Conservation (phyloP, 2,888 invertebrate species). For the Drosophila demipolita region DNA sequence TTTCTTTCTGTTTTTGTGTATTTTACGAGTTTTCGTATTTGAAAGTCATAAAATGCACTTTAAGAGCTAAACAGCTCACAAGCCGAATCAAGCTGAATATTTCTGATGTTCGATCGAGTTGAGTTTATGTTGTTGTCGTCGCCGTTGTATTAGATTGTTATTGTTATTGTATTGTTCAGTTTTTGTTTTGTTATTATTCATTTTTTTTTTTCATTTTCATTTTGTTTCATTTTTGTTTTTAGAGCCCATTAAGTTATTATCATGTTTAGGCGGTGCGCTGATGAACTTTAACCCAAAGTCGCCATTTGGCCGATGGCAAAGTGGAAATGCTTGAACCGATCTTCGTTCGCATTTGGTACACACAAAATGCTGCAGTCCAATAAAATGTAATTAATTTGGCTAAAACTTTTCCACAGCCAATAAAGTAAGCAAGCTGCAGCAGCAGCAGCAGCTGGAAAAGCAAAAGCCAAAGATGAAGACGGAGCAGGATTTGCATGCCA, state of each 20-base stretch:
- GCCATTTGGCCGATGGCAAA: conserved; percentile 4
- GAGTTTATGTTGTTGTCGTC: conserved; percentile 30
- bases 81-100: conserved; percentile 32
- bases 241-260: conserved; percentile 55
- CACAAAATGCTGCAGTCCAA: conserved; percentile 53
- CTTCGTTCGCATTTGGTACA: conserved; percentile 1
- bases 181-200: not conserved
- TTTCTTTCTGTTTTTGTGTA: not conserved
- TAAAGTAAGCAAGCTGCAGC: conserved; percentile 54
- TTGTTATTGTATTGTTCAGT: conserved; percentile 36
- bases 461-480: conserved; percentile 60
- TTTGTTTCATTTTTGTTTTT: conserved; percentile 10
- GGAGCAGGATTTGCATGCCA: conserved; percentile 10
- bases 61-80: conserved; percentile 57
- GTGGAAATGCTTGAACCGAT: conserved; percentile 18
- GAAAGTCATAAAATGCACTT: conserved; percentile 75
- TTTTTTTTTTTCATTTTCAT: conserved; percentile 1
- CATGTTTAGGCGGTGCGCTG: conserved; percentile 29
- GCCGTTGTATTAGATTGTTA: conserved; percentile 38
- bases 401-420: conserved; percentile 67
- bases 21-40: conserved; percentile 71
- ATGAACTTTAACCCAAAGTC: conserved; percentile 47
- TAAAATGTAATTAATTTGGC: conserved; percentile 79
- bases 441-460: conserved; percentile 11
- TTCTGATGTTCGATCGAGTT: conserved; percentile 13